phyloP scores from a whole-genome alignment of 2,888 invertebrate genomes.

The Melieria picta region DNA sequence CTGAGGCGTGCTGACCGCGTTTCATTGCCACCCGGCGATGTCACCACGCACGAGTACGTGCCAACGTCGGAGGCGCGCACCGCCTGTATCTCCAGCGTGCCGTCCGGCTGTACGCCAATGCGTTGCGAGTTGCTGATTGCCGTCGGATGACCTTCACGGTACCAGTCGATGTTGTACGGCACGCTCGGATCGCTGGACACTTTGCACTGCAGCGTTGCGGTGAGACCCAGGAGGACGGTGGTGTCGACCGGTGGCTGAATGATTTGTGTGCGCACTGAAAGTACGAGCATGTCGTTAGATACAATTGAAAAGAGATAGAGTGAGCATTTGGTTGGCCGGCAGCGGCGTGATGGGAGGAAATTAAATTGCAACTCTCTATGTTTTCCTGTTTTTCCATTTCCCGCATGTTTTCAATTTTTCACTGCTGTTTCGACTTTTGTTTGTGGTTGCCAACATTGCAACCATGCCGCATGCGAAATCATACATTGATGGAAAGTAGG shows the following conservation, averaged over 20 bases:
- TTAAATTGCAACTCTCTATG: conserved; percentile 16
- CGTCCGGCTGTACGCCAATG: conserved; percentile 80
- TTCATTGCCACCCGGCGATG: conserved; percentile 92
- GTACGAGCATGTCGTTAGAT: neutral
- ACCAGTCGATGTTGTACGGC: conserved; percentile 88
- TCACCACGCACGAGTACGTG: conserved; percentile 88
- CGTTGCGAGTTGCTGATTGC: conserved; percentile 75
- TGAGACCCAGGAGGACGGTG: conserved; percentile 89
- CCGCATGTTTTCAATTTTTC: neutral
- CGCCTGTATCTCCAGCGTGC: conserved; percentile 87
- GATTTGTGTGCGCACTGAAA: conserved; percentile 88
- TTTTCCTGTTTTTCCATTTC: conserved; percentile 17
- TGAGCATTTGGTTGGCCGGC: too few species aligned
- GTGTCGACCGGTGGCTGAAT: conserved; percentile 93
- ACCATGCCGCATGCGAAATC: neutral
- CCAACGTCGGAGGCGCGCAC: conserved; percentile 94
- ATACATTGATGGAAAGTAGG: neutral
- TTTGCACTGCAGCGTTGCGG: conserved; percentile 93
- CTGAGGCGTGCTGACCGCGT: conserved; percentile 83
- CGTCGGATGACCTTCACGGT: conserved; percentile 79
- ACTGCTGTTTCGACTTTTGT: neutral
- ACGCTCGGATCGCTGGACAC: conserved; percentile 91
- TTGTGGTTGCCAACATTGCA: neutral
- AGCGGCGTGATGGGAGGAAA: conserved; percentile 15
- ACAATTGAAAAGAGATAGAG: neutral